Evolutionary conservation across 1,140 invertebrate genomes (phyloP), one percentile per base, ranked within the genome.

Genomic region (Psilanteris sp.): DNA sequence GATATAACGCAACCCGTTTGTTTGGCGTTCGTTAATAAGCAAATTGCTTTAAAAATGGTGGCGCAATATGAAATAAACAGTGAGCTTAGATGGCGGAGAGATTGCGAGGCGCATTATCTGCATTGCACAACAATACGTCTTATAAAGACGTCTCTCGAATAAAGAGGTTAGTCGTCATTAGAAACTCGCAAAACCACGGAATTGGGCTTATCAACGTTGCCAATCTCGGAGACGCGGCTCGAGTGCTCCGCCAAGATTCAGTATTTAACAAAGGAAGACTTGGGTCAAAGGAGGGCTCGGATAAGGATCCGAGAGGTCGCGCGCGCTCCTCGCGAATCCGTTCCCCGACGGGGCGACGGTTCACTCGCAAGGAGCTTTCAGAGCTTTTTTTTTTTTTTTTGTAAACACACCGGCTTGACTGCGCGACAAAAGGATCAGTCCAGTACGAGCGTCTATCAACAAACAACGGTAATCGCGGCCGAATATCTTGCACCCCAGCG

Each of bases 241-340:
- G 57, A 72, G 41, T 72, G 18, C 26, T 50, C 18, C 31, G 41
- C 26, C 9, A 46, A 36, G 55, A 62, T 62, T 55, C 32, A 72
- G 41, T 64, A 73, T 73, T 73, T 64, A 66, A 73, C 59, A 73
- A 73, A 73, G 44, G 39, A 16, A 39, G 46, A 14, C 31, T 55
- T 15, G 39, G 55, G 67, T 71, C 50, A 72, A 72, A 72, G 54
- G 31, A 48, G 27, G 59, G 59, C 34, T 64, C 52, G 41, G 70
- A 73, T 73, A 73, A 73, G 59, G 26, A 73, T 62, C 57, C 39
- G 31, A 54, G 29, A 46, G 50, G 68, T 66, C 39, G 41, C 57
- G 24, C 16, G 29, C 27, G 11, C 13, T 16, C 10, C 4, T 8
- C 9, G 1, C 13, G 27, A 26, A n/a, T n/a, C n/a, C n/a, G n/a